Conservation (phyloP, 2,888 invertebrate genomes). For the Thecophora atra region DNA sequence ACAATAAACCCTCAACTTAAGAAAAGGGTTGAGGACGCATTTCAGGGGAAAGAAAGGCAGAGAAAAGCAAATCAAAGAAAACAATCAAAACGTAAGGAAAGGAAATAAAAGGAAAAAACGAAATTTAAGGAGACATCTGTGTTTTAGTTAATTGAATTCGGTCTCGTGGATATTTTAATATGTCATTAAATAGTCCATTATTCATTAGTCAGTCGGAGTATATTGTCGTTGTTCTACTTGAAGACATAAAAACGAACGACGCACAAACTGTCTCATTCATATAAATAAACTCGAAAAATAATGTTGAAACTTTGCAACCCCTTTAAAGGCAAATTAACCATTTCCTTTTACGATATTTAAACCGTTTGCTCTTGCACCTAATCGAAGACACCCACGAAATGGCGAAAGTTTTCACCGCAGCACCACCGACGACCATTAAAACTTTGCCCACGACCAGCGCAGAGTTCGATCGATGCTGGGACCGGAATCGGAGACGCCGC, state of each 20-base stretch:
- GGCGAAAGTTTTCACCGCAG: constrained; percentile 31
- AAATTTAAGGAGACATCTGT: too few species aligned
- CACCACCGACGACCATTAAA: constrained; percentile 22
- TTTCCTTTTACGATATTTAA: constrained; percentile 28
- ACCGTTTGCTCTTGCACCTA: constrained; percentile 30
- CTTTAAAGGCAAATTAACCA: constrained; percentile 24
- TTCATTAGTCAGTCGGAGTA: too few species aligned
- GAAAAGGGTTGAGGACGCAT: too few species aligned
- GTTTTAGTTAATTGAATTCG: too few species aligned
- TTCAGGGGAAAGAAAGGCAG: too few species aligned
- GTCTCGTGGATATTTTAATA: too few species aligned
- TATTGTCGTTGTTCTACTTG: too few species aligned
- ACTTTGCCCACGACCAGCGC: constrained; percentile 2
- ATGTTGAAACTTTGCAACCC: constrained; percentile 19
- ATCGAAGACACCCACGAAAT: constrained; percentile 21
- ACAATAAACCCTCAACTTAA: not conserved
- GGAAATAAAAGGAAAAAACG: too few species aligned
- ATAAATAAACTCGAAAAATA: constrained; percentile 7
- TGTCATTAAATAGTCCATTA: too few species aligned
- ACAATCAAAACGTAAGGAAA: not conserved
- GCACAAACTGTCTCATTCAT: not conserved
- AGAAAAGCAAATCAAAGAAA: not conserved
- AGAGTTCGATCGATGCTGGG: not conserved
- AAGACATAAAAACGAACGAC: not conserved
- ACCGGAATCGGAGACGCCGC: not conserved